Evolutionary conservation across 2,113 vertebrate species (phyloP).

Genomic region (Atrichornis clamosus): DNA sequence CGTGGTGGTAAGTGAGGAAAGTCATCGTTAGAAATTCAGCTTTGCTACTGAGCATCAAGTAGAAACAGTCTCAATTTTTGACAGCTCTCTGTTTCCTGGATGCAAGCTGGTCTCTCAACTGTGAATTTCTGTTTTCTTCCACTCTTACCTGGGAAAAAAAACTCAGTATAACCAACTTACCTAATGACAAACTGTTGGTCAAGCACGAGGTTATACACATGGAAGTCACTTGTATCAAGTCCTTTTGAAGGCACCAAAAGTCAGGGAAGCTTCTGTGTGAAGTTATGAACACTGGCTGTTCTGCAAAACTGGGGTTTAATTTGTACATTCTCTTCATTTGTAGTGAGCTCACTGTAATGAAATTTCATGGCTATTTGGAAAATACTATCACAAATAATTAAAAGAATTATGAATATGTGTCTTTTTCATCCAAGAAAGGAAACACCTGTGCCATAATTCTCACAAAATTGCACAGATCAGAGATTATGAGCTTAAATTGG

Average conservation of each 20-base stretch:
- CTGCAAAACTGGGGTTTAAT: neutral
- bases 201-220: neutral
- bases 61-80: neutral
- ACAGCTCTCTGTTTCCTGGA: neutral
- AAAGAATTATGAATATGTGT: neutral
- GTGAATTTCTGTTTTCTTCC: neutral
- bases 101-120: neutral
- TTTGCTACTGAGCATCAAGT: neutral
- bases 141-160: neutral
- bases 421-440: neutral
- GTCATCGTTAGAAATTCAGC: neutral
- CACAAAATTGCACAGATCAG: neutral
- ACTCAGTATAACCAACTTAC: neutral
- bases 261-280: neutral
- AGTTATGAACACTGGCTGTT: neutral
- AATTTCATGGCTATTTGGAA: neutral
- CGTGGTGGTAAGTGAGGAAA: neutral
- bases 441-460: neutral
- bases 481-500: neutral
- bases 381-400: neutral
- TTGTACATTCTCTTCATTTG: neutral
- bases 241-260: neutral
- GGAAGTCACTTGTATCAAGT: neutral
- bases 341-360: neutral
- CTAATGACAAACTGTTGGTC: neutral